Evolutionary conservation across 2,113 vertebrate genomes (phyloP).

Genomic region (Callospermophilus lateralis): DNA sequence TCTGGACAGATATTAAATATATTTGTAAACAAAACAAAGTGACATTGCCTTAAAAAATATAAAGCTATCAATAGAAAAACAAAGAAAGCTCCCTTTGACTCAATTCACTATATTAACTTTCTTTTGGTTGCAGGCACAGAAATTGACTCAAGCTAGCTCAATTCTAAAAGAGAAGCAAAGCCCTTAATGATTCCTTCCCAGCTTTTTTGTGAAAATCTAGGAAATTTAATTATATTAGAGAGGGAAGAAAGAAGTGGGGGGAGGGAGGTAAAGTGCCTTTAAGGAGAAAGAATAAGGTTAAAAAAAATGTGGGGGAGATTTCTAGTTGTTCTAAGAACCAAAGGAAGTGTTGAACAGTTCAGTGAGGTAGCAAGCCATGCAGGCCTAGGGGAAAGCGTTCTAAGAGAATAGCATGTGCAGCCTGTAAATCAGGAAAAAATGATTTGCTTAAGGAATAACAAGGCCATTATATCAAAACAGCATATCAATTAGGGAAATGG

Average conservation of each 20-base stretch:
- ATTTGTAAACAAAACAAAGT: constrained; percentile 78
- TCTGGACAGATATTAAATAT: constrained; percentile 74
- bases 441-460: constrained; percentile 38
- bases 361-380: constrained; percentile 77
- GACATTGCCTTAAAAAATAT: constrained; percentile 78
- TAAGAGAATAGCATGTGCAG: not conserved
- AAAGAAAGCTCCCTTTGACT: constrained; percentile 68
- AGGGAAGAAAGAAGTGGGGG: not conserved
- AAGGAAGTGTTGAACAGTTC: constrained; percentile 18
- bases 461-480: not conserved
- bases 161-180: constrained; percentile 70
- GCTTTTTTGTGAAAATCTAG: constrained; percentile 49
- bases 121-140: constrained; percentile 77
- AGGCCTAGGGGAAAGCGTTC: constrained; percentile 48
- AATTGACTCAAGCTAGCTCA: constrained; percentile 68
- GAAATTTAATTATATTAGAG: constrained; percentile 10
- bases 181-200: constrained; percentile 47
- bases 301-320: not conserved
- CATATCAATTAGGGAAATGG: not conserved
- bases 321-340: constrained; percentile 50
- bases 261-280: constrained; percentile 55
- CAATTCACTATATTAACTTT: constrained; percentile 61
- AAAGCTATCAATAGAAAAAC: constrained; percentile 76
- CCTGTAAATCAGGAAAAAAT: constrained; percentile 44
- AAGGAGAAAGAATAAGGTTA: not conserved